Evolutionary conservation across 2,888 invertebrate genomes (phyloP).

Genomic region (Helicoverpa assulta): DNA sequence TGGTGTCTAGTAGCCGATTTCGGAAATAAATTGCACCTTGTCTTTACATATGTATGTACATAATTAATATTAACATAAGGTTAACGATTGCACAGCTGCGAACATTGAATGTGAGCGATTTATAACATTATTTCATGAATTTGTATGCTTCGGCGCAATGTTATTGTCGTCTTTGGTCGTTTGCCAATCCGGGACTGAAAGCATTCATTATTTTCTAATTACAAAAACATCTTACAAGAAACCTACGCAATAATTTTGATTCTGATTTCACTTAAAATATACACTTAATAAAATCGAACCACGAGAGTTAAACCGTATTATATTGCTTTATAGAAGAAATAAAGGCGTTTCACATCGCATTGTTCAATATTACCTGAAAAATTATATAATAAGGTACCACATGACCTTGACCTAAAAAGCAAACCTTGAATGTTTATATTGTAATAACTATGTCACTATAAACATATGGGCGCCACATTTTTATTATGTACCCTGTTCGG

Average conservation of each 20-base stretch:
- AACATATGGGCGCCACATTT: slow-evolving; percentile 33
- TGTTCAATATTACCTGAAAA: background rate
- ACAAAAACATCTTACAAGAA: slow-evolving; percentile 29
- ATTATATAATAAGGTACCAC: slow-evolving; percentile 39
- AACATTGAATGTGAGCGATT: slow-evolving; percentile 40
- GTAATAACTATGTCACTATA: slow-evolving; percentile 29
- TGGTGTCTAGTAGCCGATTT: background rate
- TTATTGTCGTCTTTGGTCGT: slow-evolving; percentile 41
- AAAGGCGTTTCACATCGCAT: background rate
- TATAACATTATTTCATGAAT: slow-evolving; percentile 53
- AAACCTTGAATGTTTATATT: slow-evolving; percentile 58
- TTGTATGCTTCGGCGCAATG: slow-evolving; percentile 24
- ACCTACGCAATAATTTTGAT: slow-evolving; percentile 17
- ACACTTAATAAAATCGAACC: background rate
- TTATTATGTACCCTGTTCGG: background rate
- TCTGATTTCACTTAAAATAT: slow-evolving; percentile 14
- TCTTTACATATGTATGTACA: slow-evolving; percentile 1
- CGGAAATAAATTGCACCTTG: background rate
- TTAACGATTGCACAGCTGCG: slow-evolving; percentile 45
- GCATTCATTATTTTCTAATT: slow-evolving; percentile 34
- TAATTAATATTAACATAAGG: slow-evolving; percentile 17
- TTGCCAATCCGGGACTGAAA: slow-evolving; percentile 37
- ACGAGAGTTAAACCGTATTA: background rate
- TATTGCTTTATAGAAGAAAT: background rate
- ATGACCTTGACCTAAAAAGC: slow-evolving; percentile 81